Evolutionary conservation across 2,888 invertebrate species (phyloP), one percentile per base, ranked within the genome.

Genomic region (Melieria picta): DNA sequence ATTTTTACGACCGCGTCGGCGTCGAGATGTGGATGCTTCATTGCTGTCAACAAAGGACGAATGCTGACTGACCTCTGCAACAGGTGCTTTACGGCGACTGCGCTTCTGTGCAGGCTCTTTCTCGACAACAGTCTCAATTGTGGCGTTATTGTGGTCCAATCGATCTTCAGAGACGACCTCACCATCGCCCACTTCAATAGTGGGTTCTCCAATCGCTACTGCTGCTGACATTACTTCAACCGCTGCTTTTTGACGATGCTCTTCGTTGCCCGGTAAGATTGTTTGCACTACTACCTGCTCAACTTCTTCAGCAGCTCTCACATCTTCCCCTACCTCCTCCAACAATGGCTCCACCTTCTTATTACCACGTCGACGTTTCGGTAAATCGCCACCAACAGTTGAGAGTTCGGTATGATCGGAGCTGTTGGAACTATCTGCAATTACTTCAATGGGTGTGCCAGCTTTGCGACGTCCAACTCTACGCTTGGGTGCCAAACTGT

Each of bases 71-170:
- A 30, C 30, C 30, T 30, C 30, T 3, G 30, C 30, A 30, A 30
- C 30, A 30, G 30, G 62, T 13, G 47, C 46, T 60, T 73, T 73
- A 42, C 71, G 65, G 4, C 71, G 73, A 7, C 52, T 42, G 5
- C 71, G 69, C 42, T 63, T 74, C 0, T 4, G 30, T 16, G n/a
- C 7, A 3, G 7, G 68, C 10, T 63, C 65, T 65, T 62, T 47
- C 4, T 7, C 4, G 46, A 48, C 9, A 48, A 48, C 62, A n/a
- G 16, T 5, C 11, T 62, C 48, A 5, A 7, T 10, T 30, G 42
- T 7, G 58, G 11, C 9, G n/a, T 11, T 57, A 30, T 30, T 30
- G 30, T 30, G 30, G 30, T 30, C 30, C 30, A 30, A 3, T 30
- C 30, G 30, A 3, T 30, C 30, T 30, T 30, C 2, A 30, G 30